phyloP scores from a whole-genome alignment of 2,113 vertebrate genomes.

The Rhynchomys soricoides region DNA sequence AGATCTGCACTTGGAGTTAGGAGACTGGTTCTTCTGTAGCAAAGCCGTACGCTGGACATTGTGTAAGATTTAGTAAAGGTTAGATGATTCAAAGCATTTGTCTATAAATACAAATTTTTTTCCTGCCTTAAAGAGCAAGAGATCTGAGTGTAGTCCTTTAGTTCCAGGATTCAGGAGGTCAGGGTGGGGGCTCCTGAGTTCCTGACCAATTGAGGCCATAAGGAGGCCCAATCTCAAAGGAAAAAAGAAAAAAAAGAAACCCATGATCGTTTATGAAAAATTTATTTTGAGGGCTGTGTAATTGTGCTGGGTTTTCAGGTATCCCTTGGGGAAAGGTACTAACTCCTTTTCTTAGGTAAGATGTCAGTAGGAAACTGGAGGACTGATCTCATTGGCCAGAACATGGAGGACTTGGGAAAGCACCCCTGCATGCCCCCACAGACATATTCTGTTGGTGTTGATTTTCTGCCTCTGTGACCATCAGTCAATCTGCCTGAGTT shows the following conservation, averaged over 20 bases:
- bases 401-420: background rate
- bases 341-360: background rate
- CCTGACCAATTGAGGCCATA: background rate
- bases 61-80: background rate
- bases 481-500: background rate
- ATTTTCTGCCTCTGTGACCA: background rate
- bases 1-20: background rate
- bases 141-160: background rate
- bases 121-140: background rate
- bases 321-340: no score
- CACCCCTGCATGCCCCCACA: no score
- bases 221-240: background rate
- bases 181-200: background rate
- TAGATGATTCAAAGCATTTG: constrained; percentile 1
- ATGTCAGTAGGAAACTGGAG: background rate
- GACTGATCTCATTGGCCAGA: background rate
- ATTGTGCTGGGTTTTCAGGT: background rate
- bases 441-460: background rate
- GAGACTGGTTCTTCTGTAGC: background rate
- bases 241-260: background rate
- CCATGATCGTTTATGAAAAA: background rate
- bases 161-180: background rate
- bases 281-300: background rate
- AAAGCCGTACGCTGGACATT: background rate
- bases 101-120: background rate